These are phyloP conservation scores for Amitus sp. DNA, from an alignment of 2,888 invertebrate genomes.

Conservation along the genomic window DNA sequence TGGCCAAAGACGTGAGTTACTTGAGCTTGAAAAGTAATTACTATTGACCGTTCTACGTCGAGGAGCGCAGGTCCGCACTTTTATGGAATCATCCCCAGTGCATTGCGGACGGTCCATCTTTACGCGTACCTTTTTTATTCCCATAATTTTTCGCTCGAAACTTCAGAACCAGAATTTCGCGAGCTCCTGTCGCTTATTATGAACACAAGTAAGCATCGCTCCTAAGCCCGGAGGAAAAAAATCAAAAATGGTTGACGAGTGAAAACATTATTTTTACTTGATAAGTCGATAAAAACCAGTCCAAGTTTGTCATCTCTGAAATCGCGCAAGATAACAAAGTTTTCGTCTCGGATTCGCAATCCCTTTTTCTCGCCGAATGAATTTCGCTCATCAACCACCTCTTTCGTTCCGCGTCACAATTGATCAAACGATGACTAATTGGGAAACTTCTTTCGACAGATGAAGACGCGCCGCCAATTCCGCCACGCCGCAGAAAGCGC, in stretches of 20 bases:
- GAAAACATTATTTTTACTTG: too few species aligned
- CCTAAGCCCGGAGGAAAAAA: too few species aligned
- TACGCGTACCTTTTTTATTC: slow-evolving; percentile 42
- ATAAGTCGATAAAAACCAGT: too few species aligned
- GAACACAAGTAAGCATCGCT: slow-evolving; percentile 46
- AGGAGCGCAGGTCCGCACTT: slow-evolving; percentile 53
- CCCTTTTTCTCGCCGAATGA: too few species aligned
- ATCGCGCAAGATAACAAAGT: too few species aligned
- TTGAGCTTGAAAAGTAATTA: slow-evolving; percentile 32
- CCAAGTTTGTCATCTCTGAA: too few species aligned
- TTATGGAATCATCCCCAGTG: slow-evolving; percentile 60
- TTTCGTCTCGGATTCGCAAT: too few species aligned
- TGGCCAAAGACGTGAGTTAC: slow-evolving; percentile 4
- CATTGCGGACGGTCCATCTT: slow-evolving; percentile 50
- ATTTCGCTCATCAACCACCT: too few species aligned
- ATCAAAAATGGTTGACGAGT: too few species aligned
- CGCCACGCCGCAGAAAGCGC: slow-evolving; percentile 58
- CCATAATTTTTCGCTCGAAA: slow-evolving; percentile 41
- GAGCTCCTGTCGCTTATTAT: slow-evolving; percentile 26
- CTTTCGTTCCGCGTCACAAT: background rate
- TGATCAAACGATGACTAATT: background rate
- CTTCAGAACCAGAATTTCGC: slow-evolving; percentile 2
- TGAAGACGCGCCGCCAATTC: slow-evolving; percentile 56
- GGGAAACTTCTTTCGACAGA: slow-evolving; percentile 42
- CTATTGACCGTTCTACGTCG: slow-evolving; percentile 31